Evolutionary conservation across 2,113 vertebrate genomes (phyloP).

Genomic region (Sander vitreus): DNA sequence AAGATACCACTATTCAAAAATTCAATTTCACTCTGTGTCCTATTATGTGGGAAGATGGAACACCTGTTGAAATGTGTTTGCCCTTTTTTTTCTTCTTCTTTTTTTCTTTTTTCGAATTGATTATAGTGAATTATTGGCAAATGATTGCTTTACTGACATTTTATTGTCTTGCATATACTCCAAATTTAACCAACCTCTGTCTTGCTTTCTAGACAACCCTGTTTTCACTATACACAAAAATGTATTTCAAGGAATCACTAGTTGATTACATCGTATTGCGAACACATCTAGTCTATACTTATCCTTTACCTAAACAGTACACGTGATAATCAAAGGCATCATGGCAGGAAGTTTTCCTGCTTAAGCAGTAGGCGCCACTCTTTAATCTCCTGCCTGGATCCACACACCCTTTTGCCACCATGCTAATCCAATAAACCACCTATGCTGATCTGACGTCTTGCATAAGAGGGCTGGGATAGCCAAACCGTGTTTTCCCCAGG

Average conservation of each 20-base stretch:
- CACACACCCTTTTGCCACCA: constrained; percentile 39
- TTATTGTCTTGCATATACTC: background rate
- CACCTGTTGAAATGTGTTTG: too few relatives aligned
- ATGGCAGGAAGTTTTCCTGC: constrained; percentile 37
- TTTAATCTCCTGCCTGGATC: constrained; percentile 56
- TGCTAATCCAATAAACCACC: constrained; percentile 77
- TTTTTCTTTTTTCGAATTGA: too few relatives aligned
- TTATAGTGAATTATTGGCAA: background rate
- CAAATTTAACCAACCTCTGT: background rate
- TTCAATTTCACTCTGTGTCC: background rate
- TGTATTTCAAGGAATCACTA: background rate
- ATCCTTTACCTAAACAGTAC: background rate
- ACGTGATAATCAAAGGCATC: constrained; percentile 36
- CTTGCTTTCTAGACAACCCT: background rate
- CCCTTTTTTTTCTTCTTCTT: too few relatives aligned
- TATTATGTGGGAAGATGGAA: background rate
- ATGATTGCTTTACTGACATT: background rate
- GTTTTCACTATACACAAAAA: background rate
- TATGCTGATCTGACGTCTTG: constrained; percentile 67
- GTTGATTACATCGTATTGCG: background rate
- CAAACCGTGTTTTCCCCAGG: constrained; percentile 47
- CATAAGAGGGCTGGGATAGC: constrained; percentile 65
- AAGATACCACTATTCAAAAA: background rate
- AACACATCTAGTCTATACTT: background rate
- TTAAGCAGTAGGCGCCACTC: constrained; percentile 20